Evolutionary conservation across 2,888 invertebrate species (phyloP).

Genomic region (Nineta flava): DNA sequence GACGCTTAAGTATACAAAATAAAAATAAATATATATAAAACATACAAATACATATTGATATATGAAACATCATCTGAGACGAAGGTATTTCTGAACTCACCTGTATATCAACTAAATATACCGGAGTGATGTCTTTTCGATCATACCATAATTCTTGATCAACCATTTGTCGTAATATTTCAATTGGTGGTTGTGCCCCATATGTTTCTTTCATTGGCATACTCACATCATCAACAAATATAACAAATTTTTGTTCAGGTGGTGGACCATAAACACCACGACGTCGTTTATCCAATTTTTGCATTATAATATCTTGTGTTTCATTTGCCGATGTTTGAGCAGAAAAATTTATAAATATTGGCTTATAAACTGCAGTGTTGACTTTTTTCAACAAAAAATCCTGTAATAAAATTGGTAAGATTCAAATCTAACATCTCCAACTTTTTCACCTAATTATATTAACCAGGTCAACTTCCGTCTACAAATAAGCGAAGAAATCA

Average conservation of each 20-base stretch:
- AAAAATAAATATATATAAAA: neutral
- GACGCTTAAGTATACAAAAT: too few relatives aligned
- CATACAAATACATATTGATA: neutral
- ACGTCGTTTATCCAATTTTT: constrained; percentile 77
- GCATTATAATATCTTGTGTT: constrained; percentile 90
- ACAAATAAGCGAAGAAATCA: too few relatives aligned
- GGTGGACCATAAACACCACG: constrained; percentile 91
- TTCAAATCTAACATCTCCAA: too few relatives aligned
- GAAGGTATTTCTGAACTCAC: constrained; percentile 24
- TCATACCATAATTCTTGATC: constrained; percentile 89
- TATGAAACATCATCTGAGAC: neutral
- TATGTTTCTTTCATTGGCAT: constrained; percentile 83
- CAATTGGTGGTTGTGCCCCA: constrained; percentile 90
- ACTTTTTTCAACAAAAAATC: constrained; percentile 69
- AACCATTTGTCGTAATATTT: constrained; percentile 76
- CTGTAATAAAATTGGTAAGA: constrained; percentile 27
- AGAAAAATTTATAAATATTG: constrained; percentile 80
- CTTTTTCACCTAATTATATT: too few relatives aligned
- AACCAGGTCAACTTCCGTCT: too few relatives aligned
- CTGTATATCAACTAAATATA: constrained; percentile 74
- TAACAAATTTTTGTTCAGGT: constrained; percentile 71
- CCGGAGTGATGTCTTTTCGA: constrained; percentile 57
- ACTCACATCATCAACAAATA: constrained; percentile 93
- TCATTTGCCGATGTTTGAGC: constrained; percentile 89
- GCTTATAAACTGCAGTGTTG: constrained; percentile 62